These are phyloP conservation scores for Chelidonichthys spinosus DNA, from an alignment of 2,797 vertebrate species.

Conservation along the genomic window DNA sequence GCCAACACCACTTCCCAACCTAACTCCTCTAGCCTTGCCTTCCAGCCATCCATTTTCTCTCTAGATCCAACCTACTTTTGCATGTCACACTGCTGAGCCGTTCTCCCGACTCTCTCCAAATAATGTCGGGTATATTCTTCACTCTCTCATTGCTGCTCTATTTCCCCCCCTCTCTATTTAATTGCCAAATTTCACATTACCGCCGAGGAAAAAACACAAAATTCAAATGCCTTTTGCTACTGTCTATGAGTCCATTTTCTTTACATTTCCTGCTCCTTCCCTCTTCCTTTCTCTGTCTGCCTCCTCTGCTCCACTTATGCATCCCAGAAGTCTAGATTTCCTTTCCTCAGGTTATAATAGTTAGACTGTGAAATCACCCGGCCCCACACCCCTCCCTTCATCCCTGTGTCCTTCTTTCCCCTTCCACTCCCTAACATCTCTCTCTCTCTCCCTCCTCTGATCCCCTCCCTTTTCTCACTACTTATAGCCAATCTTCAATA, in stretches of 20 bases:
- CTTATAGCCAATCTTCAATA: slow-evolving; percentile 82
- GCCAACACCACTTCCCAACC: slow-evolving; percentile 64
- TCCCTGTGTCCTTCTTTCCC: slow-evolving; percentile 71
- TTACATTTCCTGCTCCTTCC: slow-evolving; percentile 30
- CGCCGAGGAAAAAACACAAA: background rate
- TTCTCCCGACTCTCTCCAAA: slow-evolving; percentile 30
- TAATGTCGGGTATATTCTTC: slow-evolving; percentile 13
- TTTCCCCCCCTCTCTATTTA: slow-evolving; percentile 15
- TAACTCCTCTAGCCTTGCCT: slow-evolving; percentile 67
- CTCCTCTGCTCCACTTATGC: slow-evolving; percentile 65
- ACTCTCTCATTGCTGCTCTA: slow-evolving; percentile 1
- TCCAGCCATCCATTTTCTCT: slow-evolving; percentile 67
- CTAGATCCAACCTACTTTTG: slow-evolving; percentile 58
- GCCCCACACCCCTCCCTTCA: slow-evolving; percentile 72
- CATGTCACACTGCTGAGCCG: slow-evolving; percentile 43
- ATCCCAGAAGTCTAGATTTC: slow-evolving; percentile 76
- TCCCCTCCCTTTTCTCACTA: slow-evolving; percentile 59
- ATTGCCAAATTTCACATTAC: slow-evolving; percentile 49
- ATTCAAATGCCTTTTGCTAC: slow-evolving; percentile 25
- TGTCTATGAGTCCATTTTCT: slow-evolving; percentile 37
- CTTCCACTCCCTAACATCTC: slow-evolving; percentile 62
- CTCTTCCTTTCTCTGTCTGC: slow-evolving; percentile 38
- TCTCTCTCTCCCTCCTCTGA: slow-evolving; percentile 53
- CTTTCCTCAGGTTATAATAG: slow-evolving; percentile 85
- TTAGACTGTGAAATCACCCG: slow-evolving; percentile 88